phyloP scores from a whole-genome alignment of 2,113 vertebrate genomes.

The Rostratula benghalensis region DNA sequence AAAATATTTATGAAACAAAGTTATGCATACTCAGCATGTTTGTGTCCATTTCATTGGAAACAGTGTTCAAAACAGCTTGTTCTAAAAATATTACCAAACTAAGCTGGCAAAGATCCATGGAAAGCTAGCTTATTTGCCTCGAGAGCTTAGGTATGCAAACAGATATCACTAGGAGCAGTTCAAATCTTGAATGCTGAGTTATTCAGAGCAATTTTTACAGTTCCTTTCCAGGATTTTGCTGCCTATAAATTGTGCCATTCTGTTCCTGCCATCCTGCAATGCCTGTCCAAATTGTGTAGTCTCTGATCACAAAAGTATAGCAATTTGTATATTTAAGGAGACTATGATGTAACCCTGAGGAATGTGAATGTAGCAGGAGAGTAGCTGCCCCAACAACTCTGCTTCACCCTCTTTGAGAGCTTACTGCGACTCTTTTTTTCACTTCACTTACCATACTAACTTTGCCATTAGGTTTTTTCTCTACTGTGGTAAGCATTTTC shows the following conservation, averaged over 20 bases:
- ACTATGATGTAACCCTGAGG: not conserved
- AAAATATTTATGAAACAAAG: not conserved
- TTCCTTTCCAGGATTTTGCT: constrained; percentile 18
- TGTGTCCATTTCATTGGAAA: not conserved
- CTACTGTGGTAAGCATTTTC: not conserved
- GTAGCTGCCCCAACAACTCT: not conserved
- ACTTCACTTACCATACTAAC: not conserved
- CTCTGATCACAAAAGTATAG: not conserved
- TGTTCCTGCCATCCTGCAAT: constrained; percentile 20
- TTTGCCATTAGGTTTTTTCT: not conserved
- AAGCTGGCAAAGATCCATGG: not conserved
- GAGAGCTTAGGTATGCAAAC: not conserved
- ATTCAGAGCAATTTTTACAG: not conserved
- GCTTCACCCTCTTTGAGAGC: not conserved
- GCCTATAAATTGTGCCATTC: not conserved
- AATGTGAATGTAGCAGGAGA: not conserved
- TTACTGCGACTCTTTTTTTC: not conserved
- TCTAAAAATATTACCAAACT: constrained; percentile 18
- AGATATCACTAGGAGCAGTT: not conserved
- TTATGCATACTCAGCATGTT: not conserved
- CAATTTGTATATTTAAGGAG: not conserved
- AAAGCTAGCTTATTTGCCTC: not conserved
- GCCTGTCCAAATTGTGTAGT: not conserved
- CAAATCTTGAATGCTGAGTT: not conserved
- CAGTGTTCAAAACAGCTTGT: not conserved